phyloP scores from a whole-genome alignment of 2,113 vertebrate species.

The Pheucticus melanocephalus region DNA sequence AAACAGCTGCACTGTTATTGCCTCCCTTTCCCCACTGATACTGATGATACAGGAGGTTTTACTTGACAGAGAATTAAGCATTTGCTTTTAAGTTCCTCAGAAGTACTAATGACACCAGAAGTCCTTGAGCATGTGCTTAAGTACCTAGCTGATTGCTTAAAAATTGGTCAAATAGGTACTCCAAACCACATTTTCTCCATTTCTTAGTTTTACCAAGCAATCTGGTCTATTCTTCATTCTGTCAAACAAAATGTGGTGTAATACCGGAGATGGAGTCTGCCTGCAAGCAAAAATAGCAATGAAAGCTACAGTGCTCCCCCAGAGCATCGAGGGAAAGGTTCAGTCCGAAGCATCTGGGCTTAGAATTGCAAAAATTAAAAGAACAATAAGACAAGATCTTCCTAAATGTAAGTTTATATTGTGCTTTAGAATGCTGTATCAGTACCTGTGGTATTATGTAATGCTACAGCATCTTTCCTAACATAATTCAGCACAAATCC shows the following conservation, averaged over 20 bases:
- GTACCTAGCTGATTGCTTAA: background rate
- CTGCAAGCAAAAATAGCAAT: background rate
- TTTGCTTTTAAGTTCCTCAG: background rate
- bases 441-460: background rate
- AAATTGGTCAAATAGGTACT: background rate
- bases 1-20: background rate
- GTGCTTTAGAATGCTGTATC: background rate
- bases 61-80: background rate
- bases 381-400: background rate
- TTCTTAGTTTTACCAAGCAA: background rate
- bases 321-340: background rate
- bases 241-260: background rate
- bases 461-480: background rate
- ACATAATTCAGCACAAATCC: background rate
- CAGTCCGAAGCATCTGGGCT: background rate
- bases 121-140: background rate
- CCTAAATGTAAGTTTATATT: background rate
- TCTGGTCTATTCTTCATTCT: background rate
- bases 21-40: background rate
- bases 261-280: background rate
- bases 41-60: background rate
- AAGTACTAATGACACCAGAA: background rate
- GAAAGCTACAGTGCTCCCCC: background rate
- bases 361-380: background rate
- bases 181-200: background rate